Evolutionary conservation across 2,888 invertebrate species (phyloP), one percentile per base, ranked within the genome.

Genomic region (Apeira syringaria): DNA sequence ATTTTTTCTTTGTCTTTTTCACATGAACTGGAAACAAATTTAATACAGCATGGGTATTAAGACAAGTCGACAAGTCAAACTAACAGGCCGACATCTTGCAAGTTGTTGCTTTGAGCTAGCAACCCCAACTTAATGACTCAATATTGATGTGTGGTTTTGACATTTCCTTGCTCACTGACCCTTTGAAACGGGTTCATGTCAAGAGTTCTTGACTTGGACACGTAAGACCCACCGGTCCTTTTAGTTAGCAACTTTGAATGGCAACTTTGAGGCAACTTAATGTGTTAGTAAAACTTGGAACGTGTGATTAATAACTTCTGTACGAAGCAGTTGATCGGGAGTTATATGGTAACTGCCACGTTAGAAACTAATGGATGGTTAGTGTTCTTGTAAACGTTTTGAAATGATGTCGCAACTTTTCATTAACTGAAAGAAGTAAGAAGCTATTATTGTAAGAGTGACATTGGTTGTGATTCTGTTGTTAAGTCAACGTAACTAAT

Each of bases 131-230:
- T 79, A 80, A 80, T 79, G 69, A 35, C 42, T 79, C 73, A 79
- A 85, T 84, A 87, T 85, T 82, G 82, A 82, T 80, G 80, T 61
- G 75, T 83, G 86, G 67, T 76, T 74, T 71, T 81, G 86, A 84
- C 86, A 67, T 85, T 80, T 82, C 71, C 78, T 70, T 72, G 71
- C 68, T 65, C 65, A 76, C 69, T 71, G 74, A 76, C 74, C 79
- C 76, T 71, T 73, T 64, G 64, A 66, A 65, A 55, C 50, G 58
- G 65, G 60, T 53, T 40, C 56, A 46, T 53, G 53, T 56, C 56
- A 45, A 51, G 54, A 64, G 59, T 56, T 61, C 55, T 57, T 59
- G 62, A 62, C 56, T 38, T 58, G 56, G 50, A 50, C 57, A 56
- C 53, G 53, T 44, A 47, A 48, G 46, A 34, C 49, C 52, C 48